Evolutionary conservation across 2,113 vertebrate species (phyloP), one percentile per base, ranked within the genome.

Genomic region (Callospermophilus lateralis): DNA sequence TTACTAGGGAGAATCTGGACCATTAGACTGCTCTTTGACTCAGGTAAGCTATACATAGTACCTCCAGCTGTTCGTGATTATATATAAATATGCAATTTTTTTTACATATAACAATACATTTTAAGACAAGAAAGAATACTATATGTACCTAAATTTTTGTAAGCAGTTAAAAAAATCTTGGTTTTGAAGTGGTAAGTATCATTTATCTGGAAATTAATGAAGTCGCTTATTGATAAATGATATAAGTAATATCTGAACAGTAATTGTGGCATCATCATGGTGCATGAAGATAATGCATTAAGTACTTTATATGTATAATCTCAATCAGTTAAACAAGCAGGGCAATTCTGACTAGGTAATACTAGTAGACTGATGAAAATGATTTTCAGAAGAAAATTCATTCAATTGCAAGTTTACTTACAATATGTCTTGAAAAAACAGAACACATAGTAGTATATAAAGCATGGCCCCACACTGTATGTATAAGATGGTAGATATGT

Each of bases 171-270:
- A 94, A 80, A 0, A 24, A 32, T 90, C 53, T 61, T 84, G 24
- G 30, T 77, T 88, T 45, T 51, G 4, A 91, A 81, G 58, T 72
- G 39, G 34, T 51, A 86, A 51, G 1, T 48, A 68, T 87, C 26
- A 90, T 90, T 70, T n/a, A n/a, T 83, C 58, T 94, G 90, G 92
- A 94, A 97, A 70, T 53, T 53, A 94, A 84, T 65, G 6, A 87
- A 72, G 32, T 68, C 94, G 15, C 11, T 72, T 68, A 63, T 70
- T 30, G 45, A 34, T 34, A 45, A 93, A 72, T 91, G 20, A 48
- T 48, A 58, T 9, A 86, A 79, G 55, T 61, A 90, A 42, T 67
- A 48, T 65, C 88, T 67, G 67, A 85, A 76, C 1, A 84, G n/a
- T 15, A 88, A 93, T 84, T 84, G 16, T 65, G 37, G 90, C 55